Conservation (phyloP, 2,888 invertebrate species). For the Nomada ferruginata region DNA sequence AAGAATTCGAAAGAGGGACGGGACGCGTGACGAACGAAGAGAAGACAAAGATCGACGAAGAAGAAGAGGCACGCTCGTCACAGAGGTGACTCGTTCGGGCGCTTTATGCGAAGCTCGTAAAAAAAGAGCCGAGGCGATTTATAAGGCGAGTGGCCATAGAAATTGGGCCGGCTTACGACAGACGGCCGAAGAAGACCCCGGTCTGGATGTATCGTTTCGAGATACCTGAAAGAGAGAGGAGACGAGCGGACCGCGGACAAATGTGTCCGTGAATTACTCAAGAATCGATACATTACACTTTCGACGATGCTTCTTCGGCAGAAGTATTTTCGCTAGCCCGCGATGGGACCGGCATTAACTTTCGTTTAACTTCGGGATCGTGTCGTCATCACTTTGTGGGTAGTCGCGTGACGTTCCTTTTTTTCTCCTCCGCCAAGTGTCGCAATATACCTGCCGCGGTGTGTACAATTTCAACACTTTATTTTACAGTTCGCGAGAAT, state of each 20-base stretch:
- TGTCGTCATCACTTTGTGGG: slow-evolving; percentile 30
- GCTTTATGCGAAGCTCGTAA: slow-evolving; percentile 68
- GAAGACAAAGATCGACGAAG: slow-evolving; percentile 19
- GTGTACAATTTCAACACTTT: too few species aligned
- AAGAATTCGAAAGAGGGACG: too few species aligned
- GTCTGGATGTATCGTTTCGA: slow-evolving; percentile 34
- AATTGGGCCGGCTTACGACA: slow-evolving; percentile 70
- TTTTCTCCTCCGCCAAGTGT: too few species aligned
- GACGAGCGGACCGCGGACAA: slow-evolving; percentile 3
- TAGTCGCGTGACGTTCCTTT: slow-evolving; percentile 30
- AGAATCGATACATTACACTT: slow-evolving; percentile 28
- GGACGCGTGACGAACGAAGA: background rate
- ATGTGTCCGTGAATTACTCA: background rate
- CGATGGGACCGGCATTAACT: slow-evolving; percentile 28
- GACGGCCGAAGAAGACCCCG: slow-evolving; percentile 47
- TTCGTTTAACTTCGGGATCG: slow-evolving; percentile 56
- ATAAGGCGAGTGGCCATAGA: slow-evolving; percentile 66
- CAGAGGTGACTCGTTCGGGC: slow-evolving; percentile 53
- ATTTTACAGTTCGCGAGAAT: too few species aligned
- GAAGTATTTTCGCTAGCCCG: slow-evolving; percentile 35
- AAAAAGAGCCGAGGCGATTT: slow-evolving; percentile 63
- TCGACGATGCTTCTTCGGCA: background rate
- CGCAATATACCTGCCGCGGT: too few species aligned
- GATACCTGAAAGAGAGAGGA: slow-evolving; percentile 12
- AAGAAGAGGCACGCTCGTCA: slow-evolving; percentile 53